Percentiles rank a stretch among this genome's conserved stretches.
Evolutionary conservation across 1,140 invertebrate genomes (phyloP).

Genomic region (Sinella curviseta): DNA sequence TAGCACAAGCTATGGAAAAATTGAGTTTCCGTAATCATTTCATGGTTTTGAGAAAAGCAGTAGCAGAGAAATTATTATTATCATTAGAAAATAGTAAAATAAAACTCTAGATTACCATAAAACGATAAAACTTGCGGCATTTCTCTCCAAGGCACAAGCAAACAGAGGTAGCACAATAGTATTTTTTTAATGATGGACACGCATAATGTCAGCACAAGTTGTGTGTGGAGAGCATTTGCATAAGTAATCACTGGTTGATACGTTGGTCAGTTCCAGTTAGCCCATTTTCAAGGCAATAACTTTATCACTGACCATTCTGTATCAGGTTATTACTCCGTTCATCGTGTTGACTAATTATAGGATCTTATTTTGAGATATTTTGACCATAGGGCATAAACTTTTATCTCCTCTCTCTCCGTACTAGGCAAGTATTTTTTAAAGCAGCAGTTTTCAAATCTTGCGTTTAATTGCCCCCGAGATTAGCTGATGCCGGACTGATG

Average conservation of each 20-base stretch:
- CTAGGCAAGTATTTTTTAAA: neutral
- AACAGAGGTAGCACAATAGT: no score
- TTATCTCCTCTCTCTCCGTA: neutral
- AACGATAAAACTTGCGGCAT: no score
- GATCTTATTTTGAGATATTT: neutral
- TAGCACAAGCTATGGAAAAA: slow-evolving; percentile 9
- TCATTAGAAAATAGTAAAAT: no score
- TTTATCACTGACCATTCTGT: slow-evolving; percentile 3
- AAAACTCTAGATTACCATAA: no score
- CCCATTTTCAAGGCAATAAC: slow-evolving; percentile 9
- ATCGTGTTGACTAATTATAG: slow-evolving; percentile 21
- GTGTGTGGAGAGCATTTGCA: slow-evolving; percentile 12
- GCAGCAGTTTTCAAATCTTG: slow-evolving; percentile 8
- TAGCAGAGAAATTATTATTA: neutral
- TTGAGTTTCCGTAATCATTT: neutral
- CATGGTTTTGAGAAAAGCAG: neutral
- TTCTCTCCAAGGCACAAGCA: neutral
- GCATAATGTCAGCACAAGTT: no score
- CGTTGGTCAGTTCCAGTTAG: slow-evolving; percentile 5
- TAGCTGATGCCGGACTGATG: slow-evolving; percentile 9
- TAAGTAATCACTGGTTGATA: neutral
- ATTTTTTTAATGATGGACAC: no score
- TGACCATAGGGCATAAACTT: neutral
- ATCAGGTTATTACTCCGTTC: neutral
- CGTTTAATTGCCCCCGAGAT: slow-evolving; percentile 21